Evolutionary conservation across 2,113 vertebrate species (phyloP), one percentile per base, ranked within the genome.

Genomic region (Gallinago jamesoni): DNA sequence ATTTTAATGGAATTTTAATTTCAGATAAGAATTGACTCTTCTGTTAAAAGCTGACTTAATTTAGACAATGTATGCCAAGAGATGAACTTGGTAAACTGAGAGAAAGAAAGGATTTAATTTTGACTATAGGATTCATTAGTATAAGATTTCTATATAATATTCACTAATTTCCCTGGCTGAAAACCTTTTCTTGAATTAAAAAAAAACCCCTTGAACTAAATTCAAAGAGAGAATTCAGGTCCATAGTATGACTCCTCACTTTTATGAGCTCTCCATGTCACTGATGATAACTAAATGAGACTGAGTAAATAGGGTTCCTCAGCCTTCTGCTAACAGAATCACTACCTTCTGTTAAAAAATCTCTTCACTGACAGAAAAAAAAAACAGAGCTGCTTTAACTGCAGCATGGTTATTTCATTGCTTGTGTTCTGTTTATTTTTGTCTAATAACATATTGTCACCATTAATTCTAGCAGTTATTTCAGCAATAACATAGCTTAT

Each of bases 181-280:
- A 74, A 52, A 66, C 12, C 53, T 10, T 66, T 84, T 9, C 28
- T 93, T 59, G 27, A 69, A 73, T 69, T 83, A 62, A 80, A 93
- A 74, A 12, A 39, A 47, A 69, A 15, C 12, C 47, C 47, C 3
- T 41, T 45, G 81, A 18, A 56, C 9, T 52, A 75, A 35, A 45
- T 83, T 79, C 53, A 53, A 41, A 62, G n/a, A 63, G 30, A 70
- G 7, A 43, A 28, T 43, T 83, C 39, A 72, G 30, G 30, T 75
- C 25, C 0, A 0, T 16, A 31, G 45, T 6, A 41, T 14, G 12
- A 18, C 12, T 41, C 27, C 25, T 70, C 5, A 28, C 6, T 74
- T 91, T 48, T 13, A 67, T 21, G 43, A 91, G 19, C 25, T 74
- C 41, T 59, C 37, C 15, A 3, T 16, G 15, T n/a, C 68, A 56